Percentiles rank a stretch among this genome's conserved stretches.
Evolutionary conservation across 2,888 invertebrate species (phyloP).

Genomic region (Heliconius ethilla): DNA sequence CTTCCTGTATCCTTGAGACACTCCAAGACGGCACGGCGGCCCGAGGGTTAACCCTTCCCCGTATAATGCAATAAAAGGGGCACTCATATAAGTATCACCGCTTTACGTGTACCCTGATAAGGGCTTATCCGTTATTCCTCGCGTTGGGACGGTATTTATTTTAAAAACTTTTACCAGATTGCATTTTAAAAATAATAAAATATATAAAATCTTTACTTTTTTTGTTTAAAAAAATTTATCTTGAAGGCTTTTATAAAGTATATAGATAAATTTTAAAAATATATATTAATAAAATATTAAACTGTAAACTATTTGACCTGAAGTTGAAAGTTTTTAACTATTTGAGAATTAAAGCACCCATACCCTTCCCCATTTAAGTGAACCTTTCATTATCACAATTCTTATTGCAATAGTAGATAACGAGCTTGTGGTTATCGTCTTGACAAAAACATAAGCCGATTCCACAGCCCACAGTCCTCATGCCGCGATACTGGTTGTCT

Average conservation of each 20-base stretch:
- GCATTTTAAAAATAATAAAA: neutral
- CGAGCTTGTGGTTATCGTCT: slow-evolving; percentile 38
- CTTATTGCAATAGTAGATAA: slow-evolving; percentile 32
- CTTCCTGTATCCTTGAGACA: slow-evolving; percentile 68
- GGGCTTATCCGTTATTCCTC: slow-evolving; percentile 74
- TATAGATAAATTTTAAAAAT: no score
- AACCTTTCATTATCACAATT: slow-evolving; percentile 32
- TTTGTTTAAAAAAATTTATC: no score
- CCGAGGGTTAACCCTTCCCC: slow-evolving; percentile 70
- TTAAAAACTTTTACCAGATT: slow-evolving; percentile 5
- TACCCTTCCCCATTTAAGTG: neutral
- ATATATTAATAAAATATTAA: neutral
- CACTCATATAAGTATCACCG: slow-evolving; percentile 80
- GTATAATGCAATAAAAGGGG: slow-evolving; percentile 81
- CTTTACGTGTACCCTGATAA: slow-evolving; percentile 74
- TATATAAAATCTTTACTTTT: no score
- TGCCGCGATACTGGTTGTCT: slow-evolving; percentile 66
- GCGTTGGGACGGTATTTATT: slow-evolving; percentile 66
- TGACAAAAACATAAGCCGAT: slow-evolving; percentile 64
- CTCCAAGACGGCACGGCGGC: slow-evolving; percentile 56
- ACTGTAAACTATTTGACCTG: neutral
- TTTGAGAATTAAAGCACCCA: neutral
- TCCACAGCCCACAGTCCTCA: slow-evolving; percentile 71
- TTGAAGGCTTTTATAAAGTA: no score
- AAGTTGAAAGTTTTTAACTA: neutral